Evolutionary conservation across 2,797 vertebrate species (phyloP), one percentile per base, ranked within the genome.

Genomic region (Mastacembelus armatus): DNA sequence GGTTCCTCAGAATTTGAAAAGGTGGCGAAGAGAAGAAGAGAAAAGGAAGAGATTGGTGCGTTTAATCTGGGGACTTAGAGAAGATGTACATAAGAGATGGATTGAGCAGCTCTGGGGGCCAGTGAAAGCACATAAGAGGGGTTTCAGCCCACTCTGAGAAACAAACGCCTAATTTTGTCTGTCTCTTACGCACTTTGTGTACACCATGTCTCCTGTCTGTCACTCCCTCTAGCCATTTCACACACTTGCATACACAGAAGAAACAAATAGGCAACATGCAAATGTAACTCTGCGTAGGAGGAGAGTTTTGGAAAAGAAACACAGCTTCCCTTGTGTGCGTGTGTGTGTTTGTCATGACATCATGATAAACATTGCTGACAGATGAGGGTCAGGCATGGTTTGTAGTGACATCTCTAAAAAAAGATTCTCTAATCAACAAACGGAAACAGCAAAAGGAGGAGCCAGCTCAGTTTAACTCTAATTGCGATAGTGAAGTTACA

Each of bases 331-430:
- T 52, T 42, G 56, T 67, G 56, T n/a, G n/a, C n/a, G 16, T 55
- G 57, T 65, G 52, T 57, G 48, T 75, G 36, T 63, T 16, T 78
- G 65, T 64, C 54, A 67, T 78, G 71, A 76, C 73, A 66, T 78
- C 66, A 80, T 45, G 64, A 59, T 77, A 60, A 87, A 72, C 62
- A 59, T 55, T 70, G 74, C 71, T 85, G 85, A 88, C 85, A 91
- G 84, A 85, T 85, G 83, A 85, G 66, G 84, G 88, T 83, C 86
- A 81, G 74, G 21, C 71, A 61, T 81, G 73, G 84, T 85, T 78
- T 43, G 57, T 21, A 9, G 10, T 33, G 56, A 64, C 68, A 61
- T 69, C 45, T 51, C 35, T 10, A 33, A n/a, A 42, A 55, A 57
- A 40, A 51, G 33, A 19, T 49, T 51, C 52, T 42, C 49, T 66